Percentiles rank a stretch among this genome's conserved stretches.
Conservation (phyloP, 2,888 invertebrate genomes). For the Erebia aethiops region DNA sequence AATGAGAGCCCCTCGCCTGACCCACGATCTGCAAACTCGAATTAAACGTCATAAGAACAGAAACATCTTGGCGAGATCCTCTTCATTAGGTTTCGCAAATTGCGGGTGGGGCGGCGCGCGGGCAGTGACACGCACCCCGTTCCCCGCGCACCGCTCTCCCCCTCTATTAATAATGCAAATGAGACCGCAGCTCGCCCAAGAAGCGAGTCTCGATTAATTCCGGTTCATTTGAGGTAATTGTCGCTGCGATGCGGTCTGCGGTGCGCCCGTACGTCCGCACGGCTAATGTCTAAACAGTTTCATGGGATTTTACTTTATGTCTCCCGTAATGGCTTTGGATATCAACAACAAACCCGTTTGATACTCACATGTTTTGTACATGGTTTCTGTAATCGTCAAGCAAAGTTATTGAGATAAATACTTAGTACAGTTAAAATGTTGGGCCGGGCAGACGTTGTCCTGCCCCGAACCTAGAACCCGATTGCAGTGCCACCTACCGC, state of each 20-base stretch:
- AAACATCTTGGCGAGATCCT: conserved; percentile 81
- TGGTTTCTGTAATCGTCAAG: not conserved
- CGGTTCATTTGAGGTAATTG: conserved; percentile 83
- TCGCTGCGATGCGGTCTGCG: conserved; percentile 75
- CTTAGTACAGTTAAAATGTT: no score
- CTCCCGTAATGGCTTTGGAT: conserved; percentile 25
- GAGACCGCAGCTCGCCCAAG: conserved; percentile 82
- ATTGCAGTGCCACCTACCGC: no score
- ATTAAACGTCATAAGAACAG: conserved; percentile 82
- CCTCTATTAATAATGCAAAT: conserved; percentile 83
- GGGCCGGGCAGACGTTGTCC: no score
- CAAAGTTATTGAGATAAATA: no score
- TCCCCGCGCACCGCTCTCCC: conserved; percentile 60
- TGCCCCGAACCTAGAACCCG: no score
- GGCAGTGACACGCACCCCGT: conserved; percentile 67
- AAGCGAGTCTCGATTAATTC: conserved; percentile 81
- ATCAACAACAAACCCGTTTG: not conserved
- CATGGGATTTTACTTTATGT: conserved; percentile 37
- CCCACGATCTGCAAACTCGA: conserved; percentile 78
- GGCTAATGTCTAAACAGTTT: conserved; percentile 38
- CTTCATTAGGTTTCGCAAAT: conserved; percentile 81
- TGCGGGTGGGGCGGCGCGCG: conserved; percentile 55
- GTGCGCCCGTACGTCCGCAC: conserved; percentile 49
- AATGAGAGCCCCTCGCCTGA: conserved; percentile 69
- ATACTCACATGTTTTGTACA: not conserved